phyloP scores from a whole-genome alignment of 2,888 invertebrate species.

The Pachycephus smyrnensis region DNA sequence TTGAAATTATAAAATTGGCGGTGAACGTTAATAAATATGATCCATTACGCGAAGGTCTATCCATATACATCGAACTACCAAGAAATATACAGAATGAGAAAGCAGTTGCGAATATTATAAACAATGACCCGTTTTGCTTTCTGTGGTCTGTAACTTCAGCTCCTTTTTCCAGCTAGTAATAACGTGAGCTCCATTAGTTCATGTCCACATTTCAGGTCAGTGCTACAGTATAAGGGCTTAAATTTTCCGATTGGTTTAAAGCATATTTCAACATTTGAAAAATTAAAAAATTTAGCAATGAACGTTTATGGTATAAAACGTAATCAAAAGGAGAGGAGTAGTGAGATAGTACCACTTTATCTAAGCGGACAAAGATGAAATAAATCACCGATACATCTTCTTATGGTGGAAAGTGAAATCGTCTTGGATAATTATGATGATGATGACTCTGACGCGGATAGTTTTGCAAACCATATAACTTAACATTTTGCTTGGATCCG shows the following conservation, averaged over 20 bases:
- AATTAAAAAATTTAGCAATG: conserved; percentile 24
- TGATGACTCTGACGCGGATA: neutral
- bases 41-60: conserved; percentile 21
- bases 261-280: conserved; percentile 33
- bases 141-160: no score
- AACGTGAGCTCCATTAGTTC: no score
- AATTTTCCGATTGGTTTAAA: conserved; percentile 30
- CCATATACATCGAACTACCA: conserved; percentile 33
- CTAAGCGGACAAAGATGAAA: conserved; percentile 5
- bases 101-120: conserved; percentile 39
- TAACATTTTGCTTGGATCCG: conserved; percentile 17
- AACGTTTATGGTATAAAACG: neutral
- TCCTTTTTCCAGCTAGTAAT: no score
- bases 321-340: neutral
- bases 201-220: no score
- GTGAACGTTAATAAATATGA: conserved; percentile 26
- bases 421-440: neutral
- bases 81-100: conserved; percentile 28
- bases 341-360: conserved; percentile 13
- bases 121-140: conserved; percentile 35
- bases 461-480: neutral
- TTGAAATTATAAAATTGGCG: conserved; percentile 24
- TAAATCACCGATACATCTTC: neutral
- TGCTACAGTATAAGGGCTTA: conserved; percentile 19
- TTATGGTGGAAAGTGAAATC: conserved; percentile 13